phyloP scores from a whole-genome alignment of 2,888 invertebrate species.

The Cancer borealis region DNA sequence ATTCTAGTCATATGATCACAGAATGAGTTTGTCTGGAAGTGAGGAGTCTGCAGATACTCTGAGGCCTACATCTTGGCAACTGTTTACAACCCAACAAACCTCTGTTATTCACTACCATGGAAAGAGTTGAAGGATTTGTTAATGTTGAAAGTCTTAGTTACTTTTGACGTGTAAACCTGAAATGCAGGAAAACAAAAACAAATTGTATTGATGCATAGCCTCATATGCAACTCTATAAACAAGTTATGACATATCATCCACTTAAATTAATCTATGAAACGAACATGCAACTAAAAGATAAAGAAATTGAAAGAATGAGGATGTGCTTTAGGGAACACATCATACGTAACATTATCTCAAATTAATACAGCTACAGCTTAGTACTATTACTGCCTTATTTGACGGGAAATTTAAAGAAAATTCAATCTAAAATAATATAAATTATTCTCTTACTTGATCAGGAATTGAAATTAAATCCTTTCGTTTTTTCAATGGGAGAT shows the following conservation, averaged over 20 bases:
- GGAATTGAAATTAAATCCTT: background rate
- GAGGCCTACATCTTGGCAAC: background rate
- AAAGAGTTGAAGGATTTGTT: background rate
- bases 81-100: background rate
- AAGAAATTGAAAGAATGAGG: background rate
- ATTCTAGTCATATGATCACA: background rate
- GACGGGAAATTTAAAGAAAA: too few relatives aligned
- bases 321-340: too few relatives aligned
- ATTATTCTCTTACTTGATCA: constrained; percentile 28
- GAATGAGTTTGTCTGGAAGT: background rate
- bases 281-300: background rate
- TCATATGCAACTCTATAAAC: background rate
- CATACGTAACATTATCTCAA: too few relatives aligned
- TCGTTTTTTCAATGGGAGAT: constrained; percentile 38
- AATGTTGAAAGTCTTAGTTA: background rate
- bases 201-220: background rate
- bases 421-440: background rate
- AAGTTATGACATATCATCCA: background rate
- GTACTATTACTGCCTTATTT: too few relatives aligned
- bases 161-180: constrained; percentile 13
- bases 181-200: background rate
- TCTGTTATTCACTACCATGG: background rate
- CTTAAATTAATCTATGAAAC: background rate
- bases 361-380: too few relatives aligned
- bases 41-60: background rate